Conservation (phyloP, 1,140 invertebrate genomes). For the Proales similis region DNA sequence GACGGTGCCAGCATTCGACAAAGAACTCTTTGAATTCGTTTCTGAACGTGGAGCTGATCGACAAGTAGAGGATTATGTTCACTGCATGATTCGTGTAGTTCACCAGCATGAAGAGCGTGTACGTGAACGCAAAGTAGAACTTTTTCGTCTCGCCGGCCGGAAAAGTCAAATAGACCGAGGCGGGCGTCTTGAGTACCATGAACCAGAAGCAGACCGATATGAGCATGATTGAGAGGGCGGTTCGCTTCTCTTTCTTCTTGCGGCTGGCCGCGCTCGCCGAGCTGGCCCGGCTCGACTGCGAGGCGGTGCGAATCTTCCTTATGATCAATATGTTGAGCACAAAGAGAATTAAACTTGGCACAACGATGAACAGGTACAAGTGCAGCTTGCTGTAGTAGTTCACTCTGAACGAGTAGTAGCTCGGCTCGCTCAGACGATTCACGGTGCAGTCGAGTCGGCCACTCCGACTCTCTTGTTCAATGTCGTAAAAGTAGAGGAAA, state of each 20-base stretch:
- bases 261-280: neutral
- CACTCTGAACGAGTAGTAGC: slow-evolving; percentile 16
- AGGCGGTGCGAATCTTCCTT: slow-evolving; percentile 7
- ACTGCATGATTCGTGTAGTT: slow-evolving; percentile 37
- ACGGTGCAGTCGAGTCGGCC: slow-evolving; percentile 26
- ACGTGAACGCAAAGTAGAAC: slow-evolving; percentile 28
- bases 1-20: no score
- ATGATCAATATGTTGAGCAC: slow-evolving; percentile 21
- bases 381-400: slow-evolving; percentile 22
- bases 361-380: slow-evolving; percentile 29
- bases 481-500: slow-evolving; percentile 22
- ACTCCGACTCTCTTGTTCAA: neutral
- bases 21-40: slow-evolving; percentile 16
- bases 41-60: slow-evolving; percentile 8
- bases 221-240: slow-evolving; percentile 29
- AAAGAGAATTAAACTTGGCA: slow-evolving; percentile 30
- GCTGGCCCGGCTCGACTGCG: neutral
- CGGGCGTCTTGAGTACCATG: slow-evolving; percentile 33
- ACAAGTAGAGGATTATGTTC: slow-evolving; percentile 21
- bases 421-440: neutral
- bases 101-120: slow-evolving; percentile 25
- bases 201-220: slow-evolving; percentile 30
- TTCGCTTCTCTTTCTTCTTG: slow-evolving; percentile 30
- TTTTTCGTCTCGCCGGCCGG: slow-evolving; percentile 26
- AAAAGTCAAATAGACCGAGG: slow-evolving; percentile 32